Evolutionary conservation across 2,888 invertebrate genomes (phyloP).

Genomic region (Trypoxylon attenuatum): DNA sequence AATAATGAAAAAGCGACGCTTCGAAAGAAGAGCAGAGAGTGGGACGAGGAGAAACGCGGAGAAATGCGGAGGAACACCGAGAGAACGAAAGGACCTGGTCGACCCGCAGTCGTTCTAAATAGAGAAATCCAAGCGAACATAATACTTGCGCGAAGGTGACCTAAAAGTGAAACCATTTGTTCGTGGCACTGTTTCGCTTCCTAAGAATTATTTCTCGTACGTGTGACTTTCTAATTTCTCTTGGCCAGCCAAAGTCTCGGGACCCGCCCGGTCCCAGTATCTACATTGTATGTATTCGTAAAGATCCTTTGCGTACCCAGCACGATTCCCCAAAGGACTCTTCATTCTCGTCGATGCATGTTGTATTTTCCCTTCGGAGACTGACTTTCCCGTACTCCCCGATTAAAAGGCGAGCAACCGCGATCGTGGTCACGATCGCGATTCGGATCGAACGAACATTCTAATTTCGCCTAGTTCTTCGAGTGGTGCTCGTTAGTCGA

Average conservation of each 20-base stretch:
- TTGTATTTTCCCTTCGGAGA: too few relatives aligned
- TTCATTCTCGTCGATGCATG: too few relatives aligned
- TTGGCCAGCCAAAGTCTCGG: too few relatives aligned
- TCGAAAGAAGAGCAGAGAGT: too few relatives aligned
- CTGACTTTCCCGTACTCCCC: constrained; percentile 25
- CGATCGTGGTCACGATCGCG: background rate
- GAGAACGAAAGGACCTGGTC: constrained; percentile 58
- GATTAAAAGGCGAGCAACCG: background rate
- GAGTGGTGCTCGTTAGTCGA: constrained; percentile 60
- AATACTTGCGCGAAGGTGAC: constrained; percentile 56
- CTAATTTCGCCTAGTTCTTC: constrained; percentile 63
- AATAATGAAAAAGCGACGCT: too few relatives aligned
- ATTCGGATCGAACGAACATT: constrained; percentile 58
- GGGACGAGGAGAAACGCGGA: too few relatives aligned
- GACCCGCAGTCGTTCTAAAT: constrained; percentile 48
- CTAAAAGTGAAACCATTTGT: constrained; percentile 63
- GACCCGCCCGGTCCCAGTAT: too few relatives aligned
- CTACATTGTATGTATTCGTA: too few relatives aligned
- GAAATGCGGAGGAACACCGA: constrained; percentile 41
- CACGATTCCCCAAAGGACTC: too few relatives aligned
- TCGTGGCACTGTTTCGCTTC: constrained; percentile 18
- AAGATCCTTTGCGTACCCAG: too few relatives aligned
- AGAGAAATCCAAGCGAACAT: constrained; percentile 54
- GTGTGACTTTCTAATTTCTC: too few relatives aligned
- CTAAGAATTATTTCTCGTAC: background rate